Percentiles rank a stretch among this genome's conserved stretches.
Evolutionary conservation across 1,140 invertebrate species (phyloP).

Genomic region (Lepidurus arcticus): DNA sequence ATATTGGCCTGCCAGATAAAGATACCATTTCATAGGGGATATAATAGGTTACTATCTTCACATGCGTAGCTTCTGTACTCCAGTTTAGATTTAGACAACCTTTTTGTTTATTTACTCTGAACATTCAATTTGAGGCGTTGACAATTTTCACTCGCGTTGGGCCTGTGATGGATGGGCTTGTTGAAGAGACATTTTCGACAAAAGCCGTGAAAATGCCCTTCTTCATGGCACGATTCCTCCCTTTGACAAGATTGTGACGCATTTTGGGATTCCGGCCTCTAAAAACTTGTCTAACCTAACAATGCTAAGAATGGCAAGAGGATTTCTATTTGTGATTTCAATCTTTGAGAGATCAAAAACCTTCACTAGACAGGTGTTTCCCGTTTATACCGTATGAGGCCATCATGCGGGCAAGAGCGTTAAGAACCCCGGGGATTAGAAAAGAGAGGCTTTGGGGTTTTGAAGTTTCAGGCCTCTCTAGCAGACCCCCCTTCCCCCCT

Average conservation of each 20-base stretch:
- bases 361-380: neutral
- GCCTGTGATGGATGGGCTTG: neutral
- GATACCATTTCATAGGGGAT: too few species aligned
- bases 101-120: too few species aligned
- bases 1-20: too few species aligned
- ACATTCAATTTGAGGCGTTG: too few species aligned
- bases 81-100: too few species aligned
- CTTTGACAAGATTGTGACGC: neutral
- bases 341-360: neutral
- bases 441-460: neutral
- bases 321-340: neutral
- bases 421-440: too few species aligned
- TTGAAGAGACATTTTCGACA: too few species aligned
- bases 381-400: neutral
- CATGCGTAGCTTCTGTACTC: too few species aligned
- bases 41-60: too few species aligned
- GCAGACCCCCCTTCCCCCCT: neutral
- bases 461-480: neutral
- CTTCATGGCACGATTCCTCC: neutral
- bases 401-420: too few species aligned
- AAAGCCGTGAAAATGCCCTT: neutral
- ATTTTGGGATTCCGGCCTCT: neutral
- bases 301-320: neutral
- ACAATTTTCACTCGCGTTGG: neutral
- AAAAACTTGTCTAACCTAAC: neutral